Base-by-base conservation (phyloP, 2,888 invertebrate species). In the Torymus aiolomorphi region DNA sequence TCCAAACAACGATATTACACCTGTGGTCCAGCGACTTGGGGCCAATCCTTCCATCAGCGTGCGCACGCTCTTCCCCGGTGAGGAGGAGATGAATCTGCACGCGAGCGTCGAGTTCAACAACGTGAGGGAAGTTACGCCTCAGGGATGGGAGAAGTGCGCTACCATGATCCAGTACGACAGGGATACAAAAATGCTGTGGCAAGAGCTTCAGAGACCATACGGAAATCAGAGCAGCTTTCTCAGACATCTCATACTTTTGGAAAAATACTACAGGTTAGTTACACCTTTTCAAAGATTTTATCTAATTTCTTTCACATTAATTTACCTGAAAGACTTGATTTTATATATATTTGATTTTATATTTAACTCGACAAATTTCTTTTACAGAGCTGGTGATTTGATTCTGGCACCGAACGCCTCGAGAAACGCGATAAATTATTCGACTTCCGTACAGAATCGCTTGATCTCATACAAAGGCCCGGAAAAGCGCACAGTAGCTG, bases 191-290 rank as follows among this genome's bases (percentile, higher is more conserved):
- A 92, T 93, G 8, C 91, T 96, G 2, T 97, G 96, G 96, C 94
- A 95, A 82, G 95, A 96, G 84, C 88, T 97, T 57, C 96, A 96
- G 87, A 94, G 96, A 87, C 97, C 97, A 0, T 97, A 97, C 85
- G 97, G 96, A 2, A 96, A 96, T 88, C 96, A 96, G 86, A 96
- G 96, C 62, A 96, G 96, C 83, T 97, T 97, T 87, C 90, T 97
- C 0, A 92, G 96, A 10, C 97, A 97, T 90, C 91, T 97, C 56
- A 94, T 96, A 71, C 91, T 96, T 8, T 88, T 97, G 82, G 97
- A 97, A 84, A 96, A 96, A 87, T 96, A 96, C 89, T 86, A 86
- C 52, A 83, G 82, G 82, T 80, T 57, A 62, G 12, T 70, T 20
- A 70, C 24, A 20, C 13, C 8, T 8, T n/a, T 54, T 31, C 3